phyloP scores from a whole-genome alignment of 2,113 vertebrate species.

The Oncorhynchus masou region DNA sequence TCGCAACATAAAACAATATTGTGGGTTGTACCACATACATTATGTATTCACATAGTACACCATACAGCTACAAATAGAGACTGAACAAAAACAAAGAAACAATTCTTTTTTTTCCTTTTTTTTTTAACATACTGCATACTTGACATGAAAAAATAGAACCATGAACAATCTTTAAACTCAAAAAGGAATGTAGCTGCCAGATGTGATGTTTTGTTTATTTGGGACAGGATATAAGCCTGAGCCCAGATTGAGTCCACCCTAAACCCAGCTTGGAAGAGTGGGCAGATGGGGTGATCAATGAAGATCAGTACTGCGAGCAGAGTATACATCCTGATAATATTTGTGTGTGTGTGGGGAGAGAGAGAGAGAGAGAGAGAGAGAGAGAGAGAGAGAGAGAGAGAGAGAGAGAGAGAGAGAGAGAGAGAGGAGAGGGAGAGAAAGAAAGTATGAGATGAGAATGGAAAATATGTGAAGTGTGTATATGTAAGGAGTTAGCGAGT shows the following conservation, averaged over 20 bases:
- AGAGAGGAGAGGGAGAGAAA: background rate
- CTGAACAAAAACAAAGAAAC: slow-evolving; percentile 69
- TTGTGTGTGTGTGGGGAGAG: too few relatives aligned
- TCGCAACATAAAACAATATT: slow-evolving; percentile 84
- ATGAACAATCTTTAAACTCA: slow-evolving; percentile 75
- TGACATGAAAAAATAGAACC: slow-evolving; percentile 75
- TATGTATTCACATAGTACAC: slow-evolving; percentile 86
- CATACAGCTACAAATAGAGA: slow-evolving; percentile 83
- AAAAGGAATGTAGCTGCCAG: slow-evolving; percentile 82
- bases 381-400: background rate
- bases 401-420: too few relatives aligned
- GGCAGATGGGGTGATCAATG: background rate
- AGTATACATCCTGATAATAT: slow-evolving; percentile 31
- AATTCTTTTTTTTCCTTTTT: slow-evolving; percentile 41
- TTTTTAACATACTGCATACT: slow-evolving; percentile 80
- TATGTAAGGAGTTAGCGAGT: too few relatives aligned
- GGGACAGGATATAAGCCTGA: slow-evolving; percentile 46
- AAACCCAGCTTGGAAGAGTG: too few relatives aligned
- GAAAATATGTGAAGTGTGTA: too few relatives aligned
- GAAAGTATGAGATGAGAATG: background rate
- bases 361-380: background rate
- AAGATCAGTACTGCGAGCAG: slow-evolving; percentile 36
- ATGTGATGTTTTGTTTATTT: slow-evolving; percentile 62
- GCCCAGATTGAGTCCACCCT: too few relatives aligned
- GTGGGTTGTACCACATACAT: slow-evolving; percentile 80